Evolutionary conservation across 2,888 invertebrate genomes (phyloP).

Genomic region (Athalia cordata): DNA sequence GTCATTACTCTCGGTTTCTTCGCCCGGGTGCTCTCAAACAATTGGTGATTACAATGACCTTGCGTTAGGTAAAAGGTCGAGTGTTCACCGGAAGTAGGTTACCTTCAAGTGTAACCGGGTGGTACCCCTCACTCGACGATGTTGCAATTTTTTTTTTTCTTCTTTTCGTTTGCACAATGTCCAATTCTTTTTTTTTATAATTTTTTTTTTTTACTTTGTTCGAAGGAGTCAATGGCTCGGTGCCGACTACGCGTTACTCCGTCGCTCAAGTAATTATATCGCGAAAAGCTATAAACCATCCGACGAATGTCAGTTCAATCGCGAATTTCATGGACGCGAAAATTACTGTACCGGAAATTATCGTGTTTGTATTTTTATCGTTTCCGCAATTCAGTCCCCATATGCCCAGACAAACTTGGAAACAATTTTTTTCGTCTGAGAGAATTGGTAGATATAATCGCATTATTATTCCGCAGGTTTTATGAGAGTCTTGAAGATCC

Average conservation of each 20-base stretch:
- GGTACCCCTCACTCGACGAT: constrained; percentile 29
- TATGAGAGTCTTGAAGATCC: constrained; percentile 81
- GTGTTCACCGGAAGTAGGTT: constrained; percentile 39
- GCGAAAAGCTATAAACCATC: constrained; percentile 1
- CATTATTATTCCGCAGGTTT: constrained; percentile 75
- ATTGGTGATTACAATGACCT: constrained; percentile 35
- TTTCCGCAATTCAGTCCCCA: too few species aligned
- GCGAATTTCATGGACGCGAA: too few species aligned
- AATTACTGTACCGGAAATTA: too few species aligned
- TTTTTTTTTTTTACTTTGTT: neutral
- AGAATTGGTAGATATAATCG: neutral
- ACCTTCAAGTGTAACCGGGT: constrained; percentile 26
- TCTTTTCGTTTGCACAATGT: neutral
- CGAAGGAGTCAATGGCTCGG: constrained; percentile 18
- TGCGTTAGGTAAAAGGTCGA: constrained; percentile 37
- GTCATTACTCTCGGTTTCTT: constrained; percentile 34
- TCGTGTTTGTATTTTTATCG: too few species aligned
- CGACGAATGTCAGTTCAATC: too few species aligned
- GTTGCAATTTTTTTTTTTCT: neutral
- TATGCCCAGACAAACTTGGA: too few species aligned
- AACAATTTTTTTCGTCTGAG: too few species aligned
- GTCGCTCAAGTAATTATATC: neutral
- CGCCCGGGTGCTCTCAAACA: constrained; percentile 35
- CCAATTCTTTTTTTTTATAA: neutral
- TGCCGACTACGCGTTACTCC: neutral